Evolutionary conservation across 2,888 invertebrate genomes (phyloP), one percentile per base, ranked within the genome.

Genomic region (Mactromeris polynyma): DNA sequence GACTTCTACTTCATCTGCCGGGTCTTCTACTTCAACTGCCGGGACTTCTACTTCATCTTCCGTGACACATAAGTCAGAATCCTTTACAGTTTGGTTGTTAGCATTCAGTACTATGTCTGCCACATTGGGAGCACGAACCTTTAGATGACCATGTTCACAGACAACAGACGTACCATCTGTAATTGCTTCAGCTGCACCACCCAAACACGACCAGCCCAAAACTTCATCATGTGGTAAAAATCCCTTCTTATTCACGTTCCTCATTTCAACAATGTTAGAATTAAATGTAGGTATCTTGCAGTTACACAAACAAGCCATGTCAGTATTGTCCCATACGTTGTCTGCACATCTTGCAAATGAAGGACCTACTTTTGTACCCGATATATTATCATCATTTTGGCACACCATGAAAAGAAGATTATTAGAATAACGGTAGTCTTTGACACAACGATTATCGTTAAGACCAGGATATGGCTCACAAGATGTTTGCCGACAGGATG

Each of bases 221-320:
- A 17, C 14, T 6, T 64, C 6, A 6, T 31, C 42, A 77, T 83
- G 73, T 6, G 46, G 17, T 26, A 83, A n/a, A 46, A 73, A 58
- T 17, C 73, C 33, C 3, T 46, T 40, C 2, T 36, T 26, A 40
- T 83, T 83, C n/a, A 83, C 31, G 33, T 83, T 83, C 2, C 51
- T 77, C 6, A 77, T 46, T 31, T 4, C 42, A 33, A 83, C 31
- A 0, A 21, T n/a, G 42, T 33, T 83, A 17, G 42, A 21, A 19
- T 31, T 17, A 31, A n/a, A 64, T 2, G 0, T 46, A 33, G 42
- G 69, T 17, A 87, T 33, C 19, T 64, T 58, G 81, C 90, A 90
- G 42, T 90, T 73, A 83, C 90, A 90, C 19, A 73, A 80, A 51
- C 90, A 90, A 0, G 85, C 90, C 80, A 88, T 83, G 33, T 79